A percentile compares a stretch with the other conserved stretches of the same genome.
These are phyloP conservation scores for Cosmopolites sordidus DNA, from an alignment of 2,888 invertebrate species.

Conservation along the genomic window DNA sequence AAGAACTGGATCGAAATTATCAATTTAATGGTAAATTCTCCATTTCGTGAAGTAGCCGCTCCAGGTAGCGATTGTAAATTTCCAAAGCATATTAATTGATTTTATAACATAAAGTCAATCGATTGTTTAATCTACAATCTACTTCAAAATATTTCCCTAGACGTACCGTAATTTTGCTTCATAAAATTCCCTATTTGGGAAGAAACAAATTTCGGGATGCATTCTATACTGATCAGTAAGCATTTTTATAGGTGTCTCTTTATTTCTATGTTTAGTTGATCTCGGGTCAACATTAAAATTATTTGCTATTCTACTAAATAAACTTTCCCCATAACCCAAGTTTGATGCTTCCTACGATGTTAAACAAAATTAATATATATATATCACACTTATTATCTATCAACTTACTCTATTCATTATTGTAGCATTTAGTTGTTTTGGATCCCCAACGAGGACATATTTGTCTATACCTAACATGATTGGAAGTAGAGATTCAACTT, in stretches of 20 bases:
- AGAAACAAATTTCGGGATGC: constrained; percentile 74
- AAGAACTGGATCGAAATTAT: too few relatives aligned
- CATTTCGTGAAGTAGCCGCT: too few relatives aligned
- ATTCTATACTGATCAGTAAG: constrained; percentile 78
- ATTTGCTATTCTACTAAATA: constrained; percentile 70
- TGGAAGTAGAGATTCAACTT: constrained; percentile 78
- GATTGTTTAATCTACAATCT: too few relatives aligned
- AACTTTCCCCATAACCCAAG: constrained; percentile 66
- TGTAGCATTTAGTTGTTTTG: constrained; percentile 78
- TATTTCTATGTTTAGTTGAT: constrained; percentile 10
- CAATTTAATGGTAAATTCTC: too few relatives aligned
- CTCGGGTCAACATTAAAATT: constrained; percentile 50
- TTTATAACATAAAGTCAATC: too few relatives aligned
- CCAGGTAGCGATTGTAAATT: too few relatives aligned
- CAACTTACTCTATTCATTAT: constrained; percentile 66
- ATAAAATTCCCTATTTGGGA: constrained; percentile 75
- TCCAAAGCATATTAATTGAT: too few relatives aligned
- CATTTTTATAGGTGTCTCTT: constrained; percentile 49
- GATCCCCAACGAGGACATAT: constrained; percentile 82
- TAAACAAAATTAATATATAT: not conserved
- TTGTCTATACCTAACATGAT: constrained; percentile 69
- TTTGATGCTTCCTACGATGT: constrained; percentile 61
- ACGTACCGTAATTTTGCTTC: constrained; percentile 48
- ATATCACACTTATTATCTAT: too few relatives aligned
- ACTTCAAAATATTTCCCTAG: too few relatives aligned